Conservation (phyloP, 64 coral and sea anemone species). For the Hydrozoanthus tunicans region DNA sequence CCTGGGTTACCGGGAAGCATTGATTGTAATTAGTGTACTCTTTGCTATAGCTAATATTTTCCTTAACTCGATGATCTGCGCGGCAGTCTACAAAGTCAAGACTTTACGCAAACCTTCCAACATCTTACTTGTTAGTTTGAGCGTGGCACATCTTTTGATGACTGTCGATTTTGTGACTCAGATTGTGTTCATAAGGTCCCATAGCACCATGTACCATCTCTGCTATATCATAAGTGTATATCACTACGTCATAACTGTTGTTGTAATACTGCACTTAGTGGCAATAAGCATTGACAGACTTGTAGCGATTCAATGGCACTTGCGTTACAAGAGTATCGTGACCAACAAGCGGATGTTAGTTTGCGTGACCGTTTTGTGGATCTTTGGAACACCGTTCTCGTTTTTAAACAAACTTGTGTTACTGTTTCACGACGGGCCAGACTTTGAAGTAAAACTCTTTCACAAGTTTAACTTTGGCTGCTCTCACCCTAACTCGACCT, state of each 20-base stretch:
- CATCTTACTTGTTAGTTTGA: slow-evolving; percentile 2
- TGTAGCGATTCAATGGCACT: slow-evolving; percentile 44
- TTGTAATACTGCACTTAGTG: slow-evolving; percentile 19
- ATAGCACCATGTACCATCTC: not conserved
- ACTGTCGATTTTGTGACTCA: slow-evolving; percentile 6
- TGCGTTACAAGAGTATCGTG: slow-evolving; percentile 26
- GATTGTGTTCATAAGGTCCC: not conserved
- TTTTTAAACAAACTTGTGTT: not conserved
- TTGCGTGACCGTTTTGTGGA: slow-evolving; percentile 7
- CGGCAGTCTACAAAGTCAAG: slow-evolving; percentile 18
- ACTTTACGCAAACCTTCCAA: slow-evolving; percentile 17
- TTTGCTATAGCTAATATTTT: not conserved
- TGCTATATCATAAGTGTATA: not conserved
- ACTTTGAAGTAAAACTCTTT: not conserved
- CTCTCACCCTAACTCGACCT: not conserved
- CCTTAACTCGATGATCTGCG: slow-evolving; percentile 23
- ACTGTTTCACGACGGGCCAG: not conserved
- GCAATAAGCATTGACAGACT: slow-evolving; percentile 47
- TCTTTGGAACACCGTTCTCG: not conserved
- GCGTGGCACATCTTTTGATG: slow-evolving; percentile 5
- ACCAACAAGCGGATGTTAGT: not conserved
- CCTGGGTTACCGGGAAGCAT: not conserved
- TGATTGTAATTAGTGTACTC: not conserved
- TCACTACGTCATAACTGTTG: not conserved
- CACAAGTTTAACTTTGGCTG: slow-evolving; percentile 4